Evolutionary conservation across 2,888 invertebrate genomes (phyloP), one percentile per base, ranked within the genome.

Genomic region (Lepas anatifera): DNA sequence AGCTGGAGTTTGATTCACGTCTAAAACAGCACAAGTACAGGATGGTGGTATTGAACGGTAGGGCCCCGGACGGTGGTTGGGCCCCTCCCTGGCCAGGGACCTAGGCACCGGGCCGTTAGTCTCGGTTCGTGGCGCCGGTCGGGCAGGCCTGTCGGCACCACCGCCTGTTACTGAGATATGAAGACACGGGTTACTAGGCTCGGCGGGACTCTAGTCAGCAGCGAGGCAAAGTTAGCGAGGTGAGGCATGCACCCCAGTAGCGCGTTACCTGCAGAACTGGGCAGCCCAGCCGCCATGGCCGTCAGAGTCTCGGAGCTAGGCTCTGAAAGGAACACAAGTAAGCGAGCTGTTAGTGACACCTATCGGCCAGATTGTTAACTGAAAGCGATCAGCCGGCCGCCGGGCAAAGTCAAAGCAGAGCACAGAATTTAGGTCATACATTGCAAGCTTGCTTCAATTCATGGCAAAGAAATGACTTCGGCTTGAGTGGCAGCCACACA

Each of bases 201-300:
- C n/a, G n/a, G n/a, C n/a, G n/a, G n/a, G n/a, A n/a, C n/a, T n/a
- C n/a, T n/a, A n/a, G n/a, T n/a, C n/a, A n/a, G n/a, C n/a, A n/a
- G n/a, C n/a, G n/a, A n/a, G n/a, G n/a, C n/a, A n/a, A n/a, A n/a
- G 35, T 58, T 58, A 58, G 58, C 35, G 35, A 18, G 10, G 7
- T 8, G 22, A 32, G 8, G 22, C 29, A 27, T 4, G 29, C 25
- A 18, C 11, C 2, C 58, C 58, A 22, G 35, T 35, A 58, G 32
- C 58, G 32, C 7, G 58, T 58, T 58, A 58, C 58, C 58, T 58
- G 58, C 58, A 35, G 58, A 58, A 58, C 58, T 58, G 32, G 58
- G 58, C 58, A 58, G 58, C 35, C 58, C 58, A 35, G 58, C 58
- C 22, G 35, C 6, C 18, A 58, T 32, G 18, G 32, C 32, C 58